Percentiles rank a stretch among this genome's conserved stretches.
Evolutionary conservation across 2,113 vertebrate genomes (phyloP).

Genomic region (Notiomystis cincta): DNA sequence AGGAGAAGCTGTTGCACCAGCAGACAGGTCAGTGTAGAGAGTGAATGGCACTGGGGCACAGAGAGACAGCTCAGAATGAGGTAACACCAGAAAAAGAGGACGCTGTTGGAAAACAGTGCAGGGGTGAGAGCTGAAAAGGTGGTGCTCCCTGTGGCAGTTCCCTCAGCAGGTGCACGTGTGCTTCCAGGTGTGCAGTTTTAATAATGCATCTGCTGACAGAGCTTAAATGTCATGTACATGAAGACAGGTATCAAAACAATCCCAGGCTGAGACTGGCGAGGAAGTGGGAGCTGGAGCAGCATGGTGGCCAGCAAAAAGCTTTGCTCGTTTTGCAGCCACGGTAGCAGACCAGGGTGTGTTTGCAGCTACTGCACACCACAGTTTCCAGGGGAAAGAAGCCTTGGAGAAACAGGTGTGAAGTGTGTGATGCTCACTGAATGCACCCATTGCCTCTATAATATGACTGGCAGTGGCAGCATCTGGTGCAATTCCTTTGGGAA

Average conservation of each 20-base stretch:
- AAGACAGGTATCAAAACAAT: background rate
- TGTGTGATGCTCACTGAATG: background rate
- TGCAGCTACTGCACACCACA: background rate
- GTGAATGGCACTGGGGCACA: background rate
- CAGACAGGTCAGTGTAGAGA: background rate
- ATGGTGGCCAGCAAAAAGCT: background rate
- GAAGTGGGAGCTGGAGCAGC: background rate
- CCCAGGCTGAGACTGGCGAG: background rate
- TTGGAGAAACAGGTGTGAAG: background rate
- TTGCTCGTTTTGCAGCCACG: background rate
- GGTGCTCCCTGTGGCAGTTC: background rate
- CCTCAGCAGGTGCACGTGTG: slow-evolving; percentile 32
- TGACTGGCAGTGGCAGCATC: background rate
- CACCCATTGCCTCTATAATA: background rate
- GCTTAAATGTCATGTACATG: slow-evolving; percentile 11
- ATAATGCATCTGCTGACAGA: background rate
- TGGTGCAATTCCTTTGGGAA: background rate
- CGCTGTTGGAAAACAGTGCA: background rate
- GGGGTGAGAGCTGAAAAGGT: background rate
- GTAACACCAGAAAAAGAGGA: background rate
- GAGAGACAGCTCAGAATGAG: background rate
- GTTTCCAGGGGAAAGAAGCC: background rate
- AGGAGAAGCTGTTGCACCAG: background rate
- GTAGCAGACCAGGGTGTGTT: background rate
- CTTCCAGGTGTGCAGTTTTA: slow-evolving; percentile 45